Percentiles rank a stretch among this genome's conserved stretches.
phyloP scores from a whole-genome alignment of 2,888 invertebrate species.

The Teleiodes luculella region DNA sequence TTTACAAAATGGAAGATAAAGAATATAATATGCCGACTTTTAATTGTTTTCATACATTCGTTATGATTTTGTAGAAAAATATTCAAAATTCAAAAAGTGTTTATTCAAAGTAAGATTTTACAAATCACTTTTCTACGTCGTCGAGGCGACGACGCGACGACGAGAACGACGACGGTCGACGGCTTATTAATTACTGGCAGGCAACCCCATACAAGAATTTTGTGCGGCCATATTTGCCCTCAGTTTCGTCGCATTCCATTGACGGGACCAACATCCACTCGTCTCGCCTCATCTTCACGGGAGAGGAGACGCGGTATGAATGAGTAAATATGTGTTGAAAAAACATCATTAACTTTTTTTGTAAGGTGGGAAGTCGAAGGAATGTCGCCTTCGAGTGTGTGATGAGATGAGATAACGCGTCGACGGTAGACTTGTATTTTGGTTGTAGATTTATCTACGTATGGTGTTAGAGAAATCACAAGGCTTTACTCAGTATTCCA shows the following conservation, averaged over 20 bases:
- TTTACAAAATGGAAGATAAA: too few species aligned
- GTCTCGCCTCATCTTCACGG: constrained; percentile 35
- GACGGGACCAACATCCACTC: constrained; percentile 18
- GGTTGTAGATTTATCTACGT: background rate
- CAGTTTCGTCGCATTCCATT: constrained; percentile 45
- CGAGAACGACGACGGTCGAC: too few species aligned
- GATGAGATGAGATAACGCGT: background rate
- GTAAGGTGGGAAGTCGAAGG: constrained; percentile 6
- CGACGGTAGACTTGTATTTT: background rate
- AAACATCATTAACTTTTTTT: constrained; percentile 17
- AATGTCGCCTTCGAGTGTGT: constrained; percentile 11
- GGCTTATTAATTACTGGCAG: too few species aligned
- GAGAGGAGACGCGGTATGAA: constrained; percentile 58
- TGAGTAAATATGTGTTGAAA: constrained; percentile 48
- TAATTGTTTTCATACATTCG: too few species aligned
- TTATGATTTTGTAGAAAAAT: background rate
- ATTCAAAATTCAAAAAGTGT: too few species aligned
- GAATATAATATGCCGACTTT: too few species aligned
- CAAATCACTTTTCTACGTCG: too few species aligned
- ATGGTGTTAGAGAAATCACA: too few species aligned
- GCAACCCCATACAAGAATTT: constrained; percentile 36
- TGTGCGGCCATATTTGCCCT: constrained; percentile 39
- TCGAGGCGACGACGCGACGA: too few species aligned
- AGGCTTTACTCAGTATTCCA: too few species aligned
- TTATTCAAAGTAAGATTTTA: too few species aligned